These are phyloP conservation scores for Porites australiensis DNA, from an alignment of 64 coral and sea anemone species.

Conservation along the genomic window DNA sequence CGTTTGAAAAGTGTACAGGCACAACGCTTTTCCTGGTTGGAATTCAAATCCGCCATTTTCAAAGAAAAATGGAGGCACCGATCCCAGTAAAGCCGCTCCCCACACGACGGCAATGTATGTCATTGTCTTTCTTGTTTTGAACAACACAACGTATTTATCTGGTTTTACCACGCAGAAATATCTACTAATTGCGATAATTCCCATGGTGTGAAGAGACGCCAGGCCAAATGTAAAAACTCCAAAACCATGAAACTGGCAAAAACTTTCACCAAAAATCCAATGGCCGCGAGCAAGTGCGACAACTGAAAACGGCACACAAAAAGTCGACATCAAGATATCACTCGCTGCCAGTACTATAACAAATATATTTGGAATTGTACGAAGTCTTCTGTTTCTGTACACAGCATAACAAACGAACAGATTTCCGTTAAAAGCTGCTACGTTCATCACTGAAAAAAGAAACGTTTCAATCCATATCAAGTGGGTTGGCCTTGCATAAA, in stretches of 20 bases:
- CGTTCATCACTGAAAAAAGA: neutral
- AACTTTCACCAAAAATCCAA: constrained; percentile 50
- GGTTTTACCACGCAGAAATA: constrained; percentile 78
- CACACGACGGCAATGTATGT: constrained; percentile 54
- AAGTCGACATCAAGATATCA: constrained; percentile 43
- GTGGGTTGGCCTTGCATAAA: neutral
- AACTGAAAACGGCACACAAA: constrained; percentile 68
- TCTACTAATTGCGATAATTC: constrained; percentile 60
- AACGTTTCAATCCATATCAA: neutral
- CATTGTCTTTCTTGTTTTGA: constrained; percentile 35
- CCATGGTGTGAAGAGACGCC: constrained; percentile 62
- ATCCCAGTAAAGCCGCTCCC: constrained; percentile 24
- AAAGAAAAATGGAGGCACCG: constrained; percentile 61
- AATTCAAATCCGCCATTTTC: constrained; percentile 50
- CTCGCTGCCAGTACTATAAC: constrained; percentile 36
- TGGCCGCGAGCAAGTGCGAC: constrained; percentile 29
- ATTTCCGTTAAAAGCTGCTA: constrained; percentile 20
- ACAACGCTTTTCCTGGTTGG: constrained; percentile 81
- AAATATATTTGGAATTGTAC: constrained; percentile 51
- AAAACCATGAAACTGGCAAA: constrained; percentile 71
- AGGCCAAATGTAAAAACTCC: constrained; percentile 60
- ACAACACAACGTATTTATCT: constrained; percentile 30
- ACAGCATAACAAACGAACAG: constrained; percentile 41
- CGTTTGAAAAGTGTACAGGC: constrained; percentile 67
- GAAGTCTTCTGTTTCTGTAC: constrained; percentile 15